Evolutionary conservation across 1,140 invertebrate species (phyloP).

Genomic region (Trachymyrmex cornetzi): DNA sequence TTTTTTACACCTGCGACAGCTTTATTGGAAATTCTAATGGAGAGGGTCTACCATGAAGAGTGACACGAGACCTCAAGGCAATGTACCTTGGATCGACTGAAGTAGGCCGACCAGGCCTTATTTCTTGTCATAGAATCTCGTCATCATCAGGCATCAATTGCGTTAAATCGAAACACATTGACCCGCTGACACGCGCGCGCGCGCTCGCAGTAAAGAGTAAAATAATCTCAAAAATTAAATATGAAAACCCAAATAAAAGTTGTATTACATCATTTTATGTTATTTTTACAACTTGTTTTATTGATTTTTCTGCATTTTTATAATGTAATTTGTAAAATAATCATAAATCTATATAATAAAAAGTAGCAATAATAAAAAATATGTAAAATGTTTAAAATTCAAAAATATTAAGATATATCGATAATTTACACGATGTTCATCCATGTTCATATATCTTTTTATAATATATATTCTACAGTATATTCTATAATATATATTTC

Average conservation of each 20-base stretch:
- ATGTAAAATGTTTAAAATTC: not conserved
- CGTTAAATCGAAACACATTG: constrained; percentile 70
- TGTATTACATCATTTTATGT: not conserved
- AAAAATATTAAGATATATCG: not conserved
- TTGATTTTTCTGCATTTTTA: not conserved
- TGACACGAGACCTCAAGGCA: constrained; percentile 79
- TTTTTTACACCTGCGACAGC: constrained; percentile 84
- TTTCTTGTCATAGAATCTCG: constrained; percentile 75
- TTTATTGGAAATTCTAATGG: constrained; percentile 87
- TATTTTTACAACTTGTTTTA: not conserved
- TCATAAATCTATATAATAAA: not conserved
- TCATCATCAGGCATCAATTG: constrained; percentile 67
- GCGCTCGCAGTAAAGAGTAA: constrained; percentile 52
- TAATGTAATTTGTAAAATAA: not conserved
- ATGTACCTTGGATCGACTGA: constrained; percentile 70
- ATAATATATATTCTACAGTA: too few species aligned
- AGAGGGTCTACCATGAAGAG: constrained; percentile 73
- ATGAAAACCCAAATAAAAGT: not conserved
- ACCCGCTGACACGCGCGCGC: constrained; percentile 65
- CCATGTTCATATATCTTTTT: not conserved
- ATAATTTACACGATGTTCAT: not conserved
- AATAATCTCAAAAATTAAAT: not conserved
- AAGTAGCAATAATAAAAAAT: not conserved
- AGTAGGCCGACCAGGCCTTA: constrained; percentile 78
- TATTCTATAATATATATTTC: too few species aligned